Evolutionary conservation across 2,797 vertebrate genomes (phyloP).

Genomic region (Cyprinodon diabolis): DNA sequence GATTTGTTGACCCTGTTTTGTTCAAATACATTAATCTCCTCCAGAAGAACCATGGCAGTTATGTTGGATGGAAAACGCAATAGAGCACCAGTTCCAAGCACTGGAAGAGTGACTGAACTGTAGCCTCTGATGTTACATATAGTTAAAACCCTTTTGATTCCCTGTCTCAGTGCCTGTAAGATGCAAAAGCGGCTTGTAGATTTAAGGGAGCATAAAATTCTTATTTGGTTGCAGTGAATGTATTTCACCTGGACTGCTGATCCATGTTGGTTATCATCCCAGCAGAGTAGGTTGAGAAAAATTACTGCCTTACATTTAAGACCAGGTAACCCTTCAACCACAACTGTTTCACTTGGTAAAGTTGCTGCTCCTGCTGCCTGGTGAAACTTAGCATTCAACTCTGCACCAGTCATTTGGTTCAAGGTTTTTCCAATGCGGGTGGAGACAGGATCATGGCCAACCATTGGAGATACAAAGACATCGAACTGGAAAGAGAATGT

Average conservation of each 20-base stretch:
- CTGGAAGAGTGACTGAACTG: slow-evolving; percentile 67
- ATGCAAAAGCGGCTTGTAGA: background rate
- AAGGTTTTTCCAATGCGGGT: slow-evolving; percentile 48
- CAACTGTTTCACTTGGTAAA: slow-evolving; percentile 39
- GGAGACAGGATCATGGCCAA: slow-evolving; percentile 48
- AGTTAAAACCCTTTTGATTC: slow-evolving; percentile 42
- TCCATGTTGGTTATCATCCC: slow-evolving; percentile 47
- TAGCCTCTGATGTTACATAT: slow-evolving; percentile 49
- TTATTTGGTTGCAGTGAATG: no score
- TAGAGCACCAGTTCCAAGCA: slow-evolving; percentile 59
- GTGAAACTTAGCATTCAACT: slow-evolving; percentile 42
- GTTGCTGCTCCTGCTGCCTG: slow-evolving; percentile 17
- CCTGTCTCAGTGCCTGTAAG: slow-evolving; percentile 57
- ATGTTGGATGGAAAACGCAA: slow-evolving; percentile 56
- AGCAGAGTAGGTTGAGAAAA: slow-evolving; percentile 59
- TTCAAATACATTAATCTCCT: slow-evolving; percentile 56
- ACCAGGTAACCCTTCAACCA: slow-evolving; percentile 38
- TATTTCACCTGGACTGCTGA: slow-evolving; percentile 54
- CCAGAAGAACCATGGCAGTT: slow-evolving; percentile 48
- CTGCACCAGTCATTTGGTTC: slow-evolving; percentile 10
- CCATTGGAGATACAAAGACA: slow-evolving; percentile 63
- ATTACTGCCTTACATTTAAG: slow-evolving; percentile 42
- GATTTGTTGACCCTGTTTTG: slow-evolving; percentile 1
- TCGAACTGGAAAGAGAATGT: slow-evolving; percentile 41
- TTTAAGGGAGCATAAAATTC: no score